phyloP scores from a whole-genome alignment of 1,140 invertebrate species.

The Magallana angulata region DNA sequence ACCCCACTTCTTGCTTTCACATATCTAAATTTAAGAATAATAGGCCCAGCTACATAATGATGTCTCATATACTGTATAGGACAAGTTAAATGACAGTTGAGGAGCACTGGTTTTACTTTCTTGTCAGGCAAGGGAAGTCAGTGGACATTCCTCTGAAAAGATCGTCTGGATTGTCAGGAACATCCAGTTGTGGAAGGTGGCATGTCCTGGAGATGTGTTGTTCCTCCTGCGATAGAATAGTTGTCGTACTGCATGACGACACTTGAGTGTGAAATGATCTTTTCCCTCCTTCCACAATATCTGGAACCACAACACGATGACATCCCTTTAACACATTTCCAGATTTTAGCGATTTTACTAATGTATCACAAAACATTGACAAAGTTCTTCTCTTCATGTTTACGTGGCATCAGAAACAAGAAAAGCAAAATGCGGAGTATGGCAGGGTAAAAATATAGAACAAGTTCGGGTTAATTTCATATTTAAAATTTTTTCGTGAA shows the following conservation, averaged over 20 bases:
- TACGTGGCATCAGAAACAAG: too few relatives aligned
- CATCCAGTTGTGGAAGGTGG: conserved; percentile 55
- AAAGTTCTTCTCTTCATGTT: conserved; percentile 7
- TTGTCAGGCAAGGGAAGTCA: conserved; percentile 72
- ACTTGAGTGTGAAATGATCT: conserved; percentile 3
- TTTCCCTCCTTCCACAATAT: not conserved
- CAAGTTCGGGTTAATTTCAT: conserved; percentile 10
- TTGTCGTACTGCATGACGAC: not conserved
- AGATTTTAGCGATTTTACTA: not conserved
- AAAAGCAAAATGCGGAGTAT: not conserved
- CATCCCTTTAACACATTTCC: not conserved
- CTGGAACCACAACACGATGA: not conserved
- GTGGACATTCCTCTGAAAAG: conserved; percentile 71
- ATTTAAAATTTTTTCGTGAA: not conserved
- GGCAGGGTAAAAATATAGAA: not conserved
- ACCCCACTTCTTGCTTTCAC: too few relatives aligned
- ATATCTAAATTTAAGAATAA: too few relatives aligned
- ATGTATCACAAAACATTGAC: not conserved
- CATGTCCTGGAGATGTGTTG: not conserved
- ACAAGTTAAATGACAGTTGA: too few relatives aligned
- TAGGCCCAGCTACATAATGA: too few relatives aligned
- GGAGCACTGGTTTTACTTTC: conserved; percentile 61
- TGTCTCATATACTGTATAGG: too few relatives aligned
- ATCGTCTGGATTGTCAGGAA: conserved; percentile 49
- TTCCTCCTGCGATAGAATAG: not conserved